Conservation (phyloP, 2,888 invertebrate species). For the Drosophila formosana region DNA sequence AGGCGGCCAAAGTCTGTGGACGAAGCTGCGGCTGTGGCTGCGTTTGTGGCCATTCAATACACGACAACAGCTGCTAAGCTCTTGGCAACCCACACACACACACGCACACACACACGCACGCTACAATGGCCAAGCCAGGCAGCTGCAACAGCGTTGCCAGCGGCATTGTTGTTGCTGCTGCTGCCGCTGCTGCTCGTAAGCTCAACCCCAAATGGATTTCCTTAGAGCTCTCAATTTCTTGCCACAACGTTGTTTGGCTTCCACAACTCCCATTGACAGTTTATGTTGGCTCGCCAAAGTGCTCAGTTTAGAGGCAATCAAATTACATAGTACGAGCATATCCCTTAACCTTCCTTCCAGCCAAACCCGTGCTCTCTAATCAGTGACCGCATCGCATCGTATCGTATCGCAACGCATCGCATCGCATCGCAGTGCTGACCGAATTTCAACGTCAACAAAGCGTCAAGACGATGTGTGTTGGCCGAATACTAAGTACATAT, state of each 20-base stretch:
- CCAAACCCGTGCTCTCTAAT: constrained; percentile 9
- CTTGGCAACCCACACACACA: constrained; percentile 13
- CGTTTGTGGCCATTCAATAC: constrained; percentile 44
- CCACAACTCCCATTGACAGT: constrained; percentile 31
- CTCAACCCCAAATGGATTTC: constrained; percentile 24
- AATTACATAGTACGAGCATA: constrained; percentile 16
- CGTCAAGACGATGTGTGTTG: background rate
- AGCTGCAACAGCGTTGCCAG: constrained; percentile 15
- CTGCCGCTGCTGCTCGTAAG: constrained; percentile 7
- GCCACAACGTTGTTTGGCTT: constrained; percentile 21
- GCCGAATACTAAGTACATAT: background rate
- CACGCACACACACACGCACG: constrained; percentile 9
- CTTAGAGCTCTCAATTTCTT: constrained; percentile 37
- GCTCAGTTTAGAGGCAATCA: constrained; percentile 29
- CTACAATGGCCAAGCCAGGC: background rate
- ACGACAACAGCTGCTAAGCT: constrained; percentile 31
- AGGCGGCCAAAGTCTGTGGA: constrained; percentile 41
- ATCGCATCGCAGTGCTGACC: background rate
- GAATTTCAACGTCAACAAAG: background rate
- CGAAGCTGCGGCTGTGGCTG: constrained; percentile 36
- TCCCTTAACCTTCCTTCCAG: constrained; percentile 1
- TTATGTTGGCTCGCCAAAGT: constrained; percentile 22
- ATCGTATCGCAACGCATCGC: background rate
- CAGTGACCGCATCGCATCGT: background rate
- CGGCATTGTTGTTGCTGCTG: constrained; percentile 20